phyloP scores from a whole-genome alignment of 2,888 invertebrate species.

The Coelopa pilipes region DNA sequence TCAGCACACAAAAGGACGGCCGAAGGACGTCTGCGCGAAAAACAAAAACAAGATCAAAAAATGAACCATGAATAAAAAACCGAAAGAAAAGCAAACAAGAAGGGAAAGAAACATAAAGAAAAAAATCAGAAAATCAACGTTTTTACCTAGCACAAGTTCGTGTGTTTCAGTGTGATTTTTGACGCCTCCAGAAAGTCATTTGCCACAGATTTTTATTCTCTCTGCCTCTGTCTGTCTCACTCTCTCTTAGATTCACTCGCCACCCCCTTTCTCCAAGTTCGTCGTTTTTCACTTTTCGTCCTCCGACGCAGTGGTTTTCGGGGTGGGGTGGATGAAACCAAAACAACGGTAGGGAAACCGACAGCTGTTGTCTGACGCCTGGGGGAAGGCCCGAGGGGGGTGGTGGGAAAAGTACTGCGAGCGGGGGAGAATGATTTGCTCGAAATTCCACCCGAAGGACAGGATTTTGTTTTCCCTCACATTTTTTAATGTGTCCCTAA shows the following conservation, averaged over 20 bases:
- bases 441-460: conserved; percentile 17
- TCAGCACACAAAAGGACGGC: not conserved
- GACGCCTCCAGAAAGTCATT: conserved; percentile 11
- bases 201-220: not conserved
- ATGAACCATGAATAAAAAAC: too few relatives aligned
- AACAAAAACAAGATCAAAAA: not conserved
- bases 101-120: not conserved
- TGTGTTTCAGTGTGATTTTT: conserved; percentile 4
- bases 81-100: too few relatives aligned
- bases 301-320: too few relatives aligned
- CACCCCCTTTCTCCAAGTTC: too few relatives aligned
- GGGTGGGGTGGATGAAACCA: not conserved
- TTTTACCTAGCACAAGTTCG: not conserved
- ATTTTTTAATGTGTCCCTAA: conserved; percentile 25
- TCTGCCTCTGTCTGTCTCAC: too few relatives aligned
- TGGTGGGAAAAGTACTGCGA: not conserved
- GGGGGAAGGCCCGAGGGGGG: not conserved
- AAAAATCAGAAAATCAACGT: conserved; percentile 1
- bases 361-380: conserved; percentile 7
- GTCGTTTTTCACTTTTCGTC: too few relatives aligned
- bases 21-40: not conserved
- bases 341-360: not conserved
- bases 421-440: not conserved
- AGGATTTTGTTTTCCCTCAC: not conserved
- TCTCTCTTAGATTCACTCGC: not conserved